Percentiles rank a stretch among this genome's conserved stretches.
Evolutionary conservation across 2,113 vertebrate genomes (phyloP).

Genomic region (Burhinus bistriatus): DNA sequence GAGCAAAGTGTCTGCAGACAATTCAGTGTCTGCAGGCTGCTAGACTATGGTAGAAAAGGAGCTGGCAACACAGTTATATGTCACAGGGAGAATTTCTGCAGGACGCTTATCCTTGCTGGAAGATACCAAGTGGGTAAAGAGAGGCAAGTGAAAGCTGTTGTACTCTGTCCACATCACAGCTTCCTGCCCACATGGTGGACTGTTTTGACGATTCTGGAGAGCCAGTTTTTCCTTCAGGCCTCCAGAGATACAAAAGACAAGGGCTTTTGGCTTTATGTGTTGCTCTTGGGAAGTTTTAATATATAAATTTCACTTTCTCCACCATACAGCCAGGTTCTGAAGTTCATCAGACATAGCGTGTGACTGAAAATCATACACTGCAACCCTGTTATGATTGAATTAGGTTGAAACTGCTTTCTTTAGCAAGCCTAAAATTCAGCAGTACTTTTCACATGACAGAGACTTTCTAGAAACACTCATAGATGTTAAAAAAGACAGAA

Average conservation of each 20-base stretch:
- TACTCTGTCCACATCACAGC: background rate
- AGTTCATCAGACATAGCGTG: fast-evolving
- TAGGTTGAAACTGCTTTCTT: background rate
- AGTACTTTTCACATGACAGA: background rate
- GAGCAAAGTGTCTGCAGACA: background rate
- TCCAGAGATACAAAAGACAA: background rate
- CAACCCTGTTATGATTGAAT: background rate
- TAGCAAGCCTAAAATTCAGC: background rate
- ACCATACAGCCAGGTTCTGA: background rate
- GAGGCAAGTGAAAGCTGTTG: background rate
- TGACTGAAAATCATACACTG: background rate
- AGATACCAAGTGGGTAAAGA: background rate
- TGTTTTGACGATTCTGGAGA: background rate
- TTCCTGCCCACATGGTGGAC: background rate
- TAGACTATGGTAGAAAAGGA: background rate
- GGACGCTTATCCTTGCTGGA: background rate
- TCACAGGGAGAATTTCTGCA: background rate
- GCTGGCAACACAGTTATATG: background rate
- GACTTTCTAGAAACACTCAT: background rate
- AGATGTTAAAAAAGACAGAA: background rate
- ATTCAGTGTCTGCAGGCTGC: background rate
- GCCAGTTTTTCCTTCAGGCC: background rate
- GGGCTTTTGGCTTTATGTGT: background rate
- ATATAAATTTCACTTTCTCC: background rate
- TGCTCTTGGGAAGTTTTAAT: background rate